Percentiles rank a stretch among this genome's conserved stretches.
These are phyloP conservation scores for Lithosia quadra DNA, from an alignment of 2,888 invertebrate species.

Conservation along the genomic window DNA sequence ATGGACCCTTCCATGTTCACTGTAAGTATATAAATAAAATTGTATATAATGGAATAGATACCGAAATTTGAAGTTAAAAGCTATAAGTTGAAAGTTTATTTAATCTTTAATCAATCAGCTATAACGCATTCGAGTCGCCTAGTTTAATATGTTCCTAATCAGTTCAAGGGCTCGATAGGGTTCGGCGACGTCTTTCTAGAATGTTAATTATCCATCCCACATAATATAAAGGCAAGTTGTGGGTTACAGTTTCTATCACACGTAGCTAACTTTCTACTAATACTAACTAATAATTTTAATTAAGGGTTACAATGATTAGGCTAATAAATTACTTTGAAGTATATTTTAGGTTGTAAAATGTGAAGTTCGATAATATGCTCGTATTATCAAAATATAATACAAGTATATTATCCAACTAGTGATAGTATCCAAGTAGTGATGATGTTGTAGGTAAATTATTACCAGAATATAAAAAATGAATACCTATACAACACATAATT, in stretches of 20 bases:
- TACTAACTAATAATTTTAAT: conserved; percentile 55
- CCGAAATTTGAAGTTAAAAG: too few species aligned
- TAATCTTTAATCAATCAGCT: conserved; percentile 65
- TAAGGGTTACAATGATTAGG: conserved; percentile 53
- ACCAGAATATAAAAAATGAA: too few species aligned
- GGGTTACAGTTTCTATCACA: conserved; percentile 50
- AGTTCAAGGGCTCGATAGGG: conserved; percentile 54
- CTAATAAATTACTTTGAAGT: conserved; percentile 29
- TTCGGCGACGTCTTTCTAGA: conserved; percentile 58
- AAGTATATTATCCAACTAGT: too few species aligned
- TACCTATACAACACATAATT: too few species aligned
- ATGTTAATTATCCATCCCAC: conserved; percentile 65
- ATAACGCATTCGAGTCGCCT: conserved; percentile 65
- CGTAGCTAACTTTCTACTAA: conserved; percentile 50
- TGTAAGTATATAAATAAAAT: too few species aligned
- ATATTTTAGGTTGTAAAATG: too few species aligned
- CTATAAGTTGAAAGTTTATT: conserved; percentile 49
- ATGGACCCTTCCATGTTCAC: too few species aligned
- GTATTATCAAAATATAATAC: too few species aligned
- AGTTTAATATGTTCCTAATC: conserved; percentile 67
- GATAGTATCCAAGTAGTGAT: too few species aligned
- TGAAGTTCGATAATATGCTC: too few species aligned
- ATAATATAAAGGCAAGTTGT: conserved; percentile 28
- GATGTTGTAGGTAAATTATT: too few species aligned
- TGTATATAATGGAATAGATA: too few species aligned